Evolutionary conservation across 92 coral and sea anemone genomes (phyloP).

Genomic region (Zoanthus gigantus): DNA sequence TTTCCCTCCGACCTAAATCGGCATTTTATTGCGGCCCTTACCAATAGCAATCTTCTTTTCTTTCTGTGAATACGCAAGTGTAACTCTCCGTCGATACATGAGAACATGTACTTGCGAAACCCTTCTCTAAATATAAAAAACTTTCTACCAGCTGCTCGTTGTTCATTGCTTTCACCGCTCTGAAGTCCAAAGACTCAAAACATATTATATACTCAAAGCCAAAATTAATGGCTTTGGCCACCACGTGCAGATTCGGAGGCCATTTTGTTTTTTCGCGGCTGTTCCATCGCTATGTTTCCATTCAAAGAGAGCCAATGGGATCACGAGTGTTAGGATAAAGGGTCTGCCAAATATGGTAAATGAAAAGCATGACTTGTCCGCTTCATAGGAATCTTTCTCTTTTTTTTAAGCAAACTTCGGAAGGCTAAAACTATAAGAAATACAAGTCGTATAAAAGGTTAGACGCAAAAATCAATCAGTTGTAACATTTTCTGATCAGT

Average conservation of each 20-base stretch:
- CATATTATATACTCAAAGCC: too few species aligned
- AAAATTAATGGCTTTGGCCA: not conserved
- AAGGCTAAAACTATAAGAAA: too few species aligned
- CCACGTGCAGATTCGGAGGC: not conserved
- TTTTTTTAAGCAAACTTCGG: too few species aligned
- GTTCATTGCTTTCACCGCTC: not conserved
- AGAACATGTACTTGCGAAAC: not conserved
- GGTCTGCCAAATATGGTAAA: too few species aligned
- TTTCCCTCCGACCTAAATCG: not conserved
- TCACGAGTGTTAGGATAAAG: not conserved
- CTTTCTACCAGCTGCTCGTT: not conserved
- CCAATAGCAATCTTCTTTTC: not conserved
- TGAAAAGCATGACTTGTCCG: too few species aligned
- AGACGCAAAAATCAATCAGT: too few species aligned
- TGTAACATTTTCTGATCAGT: too few species aligned
- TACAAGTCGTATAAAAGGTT: too few species aligned
- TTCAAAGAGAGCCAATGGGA: not conserved
- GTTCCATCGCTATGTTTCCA: not conserved
- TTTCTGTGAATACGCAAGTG: not conserved
- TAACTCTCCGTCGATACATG: not conserved
- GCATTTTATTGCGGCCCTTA: not conserved
- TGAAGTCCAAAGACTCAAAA: too few species aligned
- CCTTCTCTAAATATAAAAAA: not conserved
- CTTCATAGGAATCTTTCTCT: too few species aligned
- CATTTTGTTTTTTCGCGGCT: not conserved